Conservation (phyloP, 2,888 invertebrate genomes). For the Cryptosula pallasiana region DNA sequence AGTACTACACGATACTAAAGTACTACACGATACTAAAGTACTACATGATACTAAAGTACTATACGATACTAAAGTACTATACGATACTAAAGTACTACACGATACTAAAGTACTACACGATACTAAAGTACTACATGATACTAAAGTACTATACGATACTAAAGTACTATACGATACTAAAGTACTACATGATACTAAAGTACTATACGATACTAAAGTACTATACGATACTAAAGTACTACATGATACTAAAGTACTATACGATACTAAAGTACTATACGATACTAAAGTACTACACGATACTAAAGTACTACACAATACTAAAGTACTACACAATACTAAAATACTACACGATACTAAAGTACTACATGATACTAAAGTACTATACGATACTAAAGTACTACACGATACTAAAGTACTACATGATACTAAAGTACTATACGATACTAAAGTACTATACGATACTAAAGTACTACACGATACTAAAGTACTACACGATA, state of each 20-base stretch:
- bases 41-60: neutral
- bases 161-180: neutral
- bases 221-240: neutral
- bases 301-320: neutral
- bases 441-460: neutral
- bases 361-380: neutral
- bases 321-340: neutral
- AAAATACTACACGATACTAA: neutral
- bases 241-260: neutral
- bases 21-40: neutral
- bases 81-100: neutral
- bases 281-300: neutral
- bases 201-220: neutral
- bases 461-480: neutral
- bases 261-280: neutral
- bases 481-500: neutral
- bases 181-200: neutral
- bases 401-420: neutral
- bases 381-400: neutral
- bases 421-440: neutral
- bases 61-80: neutral
- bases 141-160: neutral
- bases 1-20: neutral
- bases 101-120: neutral
- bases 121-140: neutral